Conservation (phyloP, 2,888 invertebrate genomes). For the Papilio protenor region DNA sequence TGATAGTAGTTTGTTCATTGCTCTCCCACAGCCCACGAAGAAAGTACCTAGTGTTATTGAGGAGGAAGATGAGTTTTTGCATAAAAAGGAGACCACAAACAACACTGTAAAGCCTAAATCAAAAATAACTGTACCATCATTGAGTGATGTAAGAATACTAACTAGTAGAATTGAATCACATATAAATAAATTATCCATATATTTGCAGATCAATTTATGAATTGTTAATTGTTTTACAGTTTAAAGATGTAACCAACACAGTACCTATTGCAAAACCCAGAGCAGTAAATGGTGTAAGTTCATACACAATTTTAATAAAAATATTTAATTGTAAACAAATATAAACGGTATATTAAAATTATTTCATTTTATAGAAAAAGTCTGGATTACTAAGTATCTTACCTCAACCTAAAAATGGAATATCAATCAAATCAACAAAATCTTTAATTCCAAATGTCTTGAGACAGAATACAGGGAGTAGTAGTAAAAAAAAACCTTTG, state of each 20-base stretch:
- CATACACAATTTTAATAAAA: neutral
- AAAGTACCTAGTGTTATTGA: slow-evolving; percentile 71
- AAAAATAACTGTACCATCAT: slow-evolving; percentile 88
- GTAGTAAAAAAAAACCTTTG: slow-evolving; percentile 59
- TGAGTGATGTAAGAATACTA: slow-evolving; percentile 82
- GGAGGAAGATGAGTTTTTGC: slow-evolving; percentile 86
- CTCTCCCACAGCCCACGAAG: slow-evolving; percentile 80
- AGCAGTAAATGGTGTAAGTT: slow-evolving; percentile 63
- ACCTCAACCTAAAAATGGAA: slow-evolving; percentile 86
- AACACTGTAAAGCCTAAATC: slow-evolving; percentile 78
- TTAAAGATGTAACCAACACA: slow-evolving; percentile 84
- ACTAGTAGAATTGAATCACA: neutral
- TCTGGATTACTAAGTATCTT: slow-evolving; percentile 88
- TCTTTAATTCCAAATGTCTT: slow-evolving; percentile 78
- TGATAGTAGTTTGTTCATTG: slow-evolving; percentile 63
- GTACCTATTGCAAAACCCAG: slow-evolving; percentile 72
- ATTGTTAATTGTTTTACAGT: slow-evolving; percentile 71
- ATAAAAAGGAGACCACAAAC: slow-evolving; percentile 80
- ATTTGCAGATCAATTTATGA: neutral
- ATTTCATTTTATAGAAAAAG: slow-evolving; percentile 79
- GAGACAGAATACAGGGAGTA: slow-evolving; percentile 66
- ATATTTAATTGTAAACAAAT: neutral
- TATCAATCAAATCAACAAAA: slow-evolving; percentile 59
- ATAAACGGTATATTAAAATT: neutral
- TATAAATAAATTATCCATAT: neutral